Percentiles rank a stretch among this genome's conserved stretches.
Evolutionary conservation across 2,888 invertebrate genomes (phyloP).

Genomic region (Dynastes hyllus): DNA sequence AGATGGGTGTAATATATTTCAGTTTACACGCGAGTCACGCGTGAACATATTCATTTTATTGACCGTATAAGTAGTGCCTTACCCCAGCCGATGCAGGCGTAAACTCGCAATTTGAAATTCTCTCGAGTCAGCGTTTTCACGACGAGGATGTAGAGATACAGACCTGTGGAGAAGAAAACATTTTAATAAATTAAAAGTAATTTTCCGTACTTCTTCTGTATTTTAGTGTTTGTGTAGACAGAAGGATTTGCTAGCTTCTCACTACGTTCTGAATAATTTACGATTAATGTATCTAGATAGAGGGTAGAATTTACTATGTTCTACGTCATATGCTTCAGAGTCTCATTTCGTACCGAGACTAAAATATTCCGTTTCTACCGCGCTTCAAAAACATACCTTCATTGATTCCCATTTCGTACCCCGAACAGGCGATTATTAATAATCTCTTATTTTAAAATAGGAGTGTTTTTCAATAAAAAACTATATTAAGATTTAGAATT

Average conservation of each 20-base stretch:
- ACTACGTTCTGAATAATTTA: background rate
- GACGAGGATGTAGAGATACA: constrained; percentile 90
- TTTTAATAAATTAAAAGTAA: constrained; percentile 37
- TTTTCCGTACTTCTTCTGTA: background rate
- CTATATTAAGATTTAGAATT: no score
- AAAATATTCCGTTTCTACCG: no score
- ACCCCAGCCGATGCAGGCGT: constrained; percentile 92
- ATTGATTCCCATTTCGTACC: no score
- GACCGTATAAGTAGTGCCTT: constrained; percentile 62
- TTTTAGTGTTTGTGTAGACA: background rate
- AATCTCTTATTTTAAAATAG: no score
- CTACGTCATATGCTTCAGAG: no score
- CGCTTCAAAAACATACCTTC: no score
- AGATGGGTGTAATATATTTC: no score
- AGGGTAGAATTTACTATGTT: no score
- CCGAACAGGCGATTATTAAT: no score
- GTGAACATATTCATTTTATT: constrained; percentile 29
- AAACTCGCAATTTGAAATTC: constrained; percentile 87
- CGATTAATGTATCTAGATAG: background rate
- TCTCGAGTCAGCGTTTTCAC: constrained; percentile 91
- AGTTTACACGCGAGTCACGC: background rate
- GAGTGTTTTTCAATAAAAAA: no score
- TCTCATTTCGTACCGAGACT: no score
- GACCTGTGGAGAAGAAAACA: constrained; percentile 49
- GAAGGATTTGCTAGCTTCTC: background rate